Base-by-base conservation (phyloP, 1,140 invertebrate species). In the Calephelis virginiensis region DNA sequence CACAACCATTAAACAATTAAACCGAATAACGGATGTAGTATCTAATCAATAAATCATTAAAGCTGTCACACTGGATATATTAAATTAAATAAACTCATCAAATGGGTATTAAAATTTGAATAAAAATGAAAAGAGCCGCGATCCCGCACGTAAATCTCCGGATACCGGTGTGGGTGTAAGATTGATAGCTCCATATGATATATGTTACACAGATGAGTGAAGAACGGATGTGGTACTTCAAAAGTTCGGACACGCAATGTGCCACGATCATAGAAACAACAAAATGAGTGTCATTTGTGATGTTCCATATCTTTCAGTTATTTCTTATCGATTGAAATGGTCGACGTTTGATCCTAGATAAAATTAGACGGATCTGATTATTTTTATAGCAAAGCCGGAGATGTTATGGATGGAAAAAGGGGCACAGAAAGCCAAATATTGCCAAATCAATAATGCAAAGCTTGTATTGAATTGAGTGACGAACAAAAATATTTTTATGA, bases 31-130 rank as follows among this genome's bases (percentile, higher is more conserved):
- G 64, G 64, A 73, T 66, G 64, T 45, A 45, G 47, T 46, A 66
- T 69, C 61, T 69, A 61, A 37, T 68, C 65, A 64, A 69, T 76
- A 73, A 73, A 73, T 73, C 67, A 48, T 76, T 49, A 9, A 38
- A 61, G 67, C 68, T 64, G 70, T 69, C 70, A 61, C 67, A 70
- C 68, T 69, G 64, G 68, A 70, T 61, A 59, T 67, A 69, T 80
- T 71, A 82, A 80, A 85, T 80, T 78, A 81, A 82, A 81, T 85
- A 81, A 85, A 79, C 72, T 80, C 77, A 81, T 81, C 74, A 77
- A 65, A 61, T 66, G 63, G 70, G 70, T 69, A 79, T 80, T 77
- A 85, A 80, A 79, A 79, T 78, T 77, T 77, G 73, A 82, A 81
- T 82, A 82, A 81, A 81, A 81, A 81, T 81, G 75, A 81, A 82